Conservation (phyloP, 1,140 invertebrate genomes). For the Lepidurus apus region DNA sequence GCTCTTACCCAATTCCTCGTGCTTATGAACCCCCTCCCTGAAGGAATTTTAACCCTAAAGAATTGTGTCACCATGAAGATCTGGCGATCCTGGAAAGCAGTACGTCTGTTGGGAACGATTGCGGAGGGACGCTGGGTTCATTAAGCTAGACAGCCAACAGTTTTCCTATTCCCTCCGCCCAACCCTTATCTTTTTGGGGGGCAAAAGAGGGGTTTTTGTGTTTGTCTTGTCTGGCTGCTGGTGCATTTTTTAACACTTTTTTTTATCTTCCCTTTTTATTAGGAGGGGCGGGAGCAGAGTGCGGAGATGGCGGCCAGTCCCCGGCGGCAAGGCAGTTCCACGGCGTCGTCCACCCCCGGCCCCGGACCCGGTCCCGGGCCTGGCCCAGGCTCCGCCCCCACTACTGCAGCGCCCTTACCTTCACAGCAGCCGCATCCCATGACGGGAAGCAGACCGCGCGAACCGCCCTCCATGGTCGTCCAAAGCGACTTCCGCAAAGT, state of each 20-base stretch:
- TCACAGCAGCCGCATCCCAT: not conserved
- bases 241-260: not conserved
- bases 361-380: slow-evolving; percentile 50
- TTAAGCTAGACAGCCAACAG: not conserved
- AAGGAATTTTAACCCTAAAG: not conserved
- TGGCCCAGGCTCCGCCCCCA: slow-evolving; percentile 50
- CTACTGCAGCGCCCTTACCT: slow-evolving; percentile 22
- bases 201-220: not conserved
- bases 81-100: not conserved
- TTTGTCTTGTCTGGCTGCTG: not conserved
- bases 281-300: slow-evolving; percentile 38
- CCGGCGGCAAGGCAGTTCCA: slow-evolving; percentile 59
- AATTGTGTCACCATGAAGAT: slow-evolving; percentile 3
- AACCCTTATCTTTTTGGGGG: too few species aligned
- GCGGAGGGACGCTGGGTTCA: not conserved
- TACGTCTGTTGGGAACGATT: not conserved
- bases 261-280: slow-evolving; percentile 29
- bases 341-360: slow-evolving; percentile 36
- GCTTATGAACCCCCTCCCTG: slow-evolving; percentile 1
- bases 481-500: slow-evolving; percentile 91
- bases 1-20: not conserved
- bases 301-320: slow-evolving; percentile 78
- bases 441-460: slow-evolving; percentile 36
- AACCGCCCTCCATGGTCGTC: slow-evolving; percentile 76
- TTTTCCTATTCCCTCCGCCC: not conserved